Conservation (phyloP, 2,888 invertebrate genomes). For the Listrodromus nycthemerus region DNA sequence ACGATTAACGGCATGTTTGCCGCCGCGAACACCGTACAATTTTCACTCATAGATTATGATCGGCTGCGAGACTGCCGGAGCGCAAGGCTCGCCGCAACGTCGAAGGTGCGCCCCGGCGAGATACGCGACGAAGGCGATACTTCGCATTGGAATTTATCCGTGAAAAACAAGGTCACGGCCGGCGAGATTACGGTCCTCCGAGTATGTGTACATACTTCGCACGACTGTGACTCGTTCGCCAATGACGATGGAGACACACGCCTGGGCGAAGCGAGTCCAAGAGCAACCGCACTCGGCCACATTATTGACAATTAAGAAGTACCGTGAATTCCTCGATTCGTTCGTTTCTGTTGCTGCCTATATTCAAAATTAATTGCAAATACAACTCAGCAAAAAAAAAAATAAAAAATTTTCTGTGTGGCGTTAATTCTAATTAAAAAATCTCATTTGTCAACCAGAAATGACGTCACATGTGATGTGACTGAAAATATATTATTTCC, state of each 20-base stretch:
- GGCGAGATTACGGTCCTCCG: constrained; percentile 64
- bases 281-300: not conserved
- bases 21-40: constrained; percentile 65
- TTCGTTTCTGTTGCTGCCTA: no score
- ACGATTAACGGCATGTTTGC: constrained; percentile 53
- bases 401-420: no score
- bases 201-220: constrained; percentile 27
- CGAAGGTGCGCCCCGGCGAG: constrained; percentile 56
- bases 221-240: constrained; percentile 3
- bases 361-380: no score
- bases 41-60: constrained; percentile 73
- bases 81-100: constrained; percentile 58
- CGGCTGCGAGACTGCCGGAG: constrained; percentile 66
- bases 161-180: constrained; percentile 75
- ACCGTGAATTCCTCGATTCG: no score
- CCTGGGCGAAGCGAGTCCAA: not conserved
- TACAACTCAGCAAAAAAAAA: no score
- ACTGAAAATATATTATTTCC: no score
- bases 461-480: no score
- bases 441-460: no score
- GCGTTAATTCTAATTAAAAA: no score
- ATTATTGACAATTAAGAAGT: not conserved
- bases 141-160: constrained; percentile 68
- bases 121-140: constrained; percentile 59
- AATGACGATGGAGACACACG: not conserved